phyloP scores from a whole-genome alignment of 23 tunicate genomes.

The Trididemnum clinides region DNA sequence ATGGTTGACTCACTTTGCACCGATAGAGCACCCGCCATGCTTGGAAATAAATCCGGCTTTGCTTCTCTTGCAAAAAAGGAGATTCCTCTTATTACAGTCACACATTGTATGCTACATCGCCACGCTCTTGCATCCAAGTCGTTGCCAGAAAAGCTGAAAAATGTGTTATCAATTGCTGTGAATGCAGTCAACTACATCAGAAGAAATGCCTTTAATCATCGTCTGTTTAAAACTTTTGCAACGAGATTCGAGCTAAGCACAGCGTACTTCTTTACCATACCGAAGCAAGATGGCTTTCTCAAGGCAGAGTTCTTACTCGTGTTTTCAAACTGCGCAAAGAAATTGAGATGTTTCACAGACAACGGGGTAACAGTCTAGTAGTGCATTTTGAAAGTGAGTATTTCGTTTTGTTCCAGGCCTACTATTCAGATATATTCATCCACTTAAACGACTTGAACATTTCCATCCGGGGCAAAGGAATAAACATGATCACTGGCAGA shows the following conservation, averaged over 20 bases:
- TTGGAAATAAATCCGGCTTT: conserved; percentile 34
- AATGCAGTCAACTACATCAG: conserved; percentile 23
- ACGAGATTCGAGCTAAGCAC: conserved; percentile 26
- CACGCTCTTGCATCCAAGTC: conserved; percentile 29
- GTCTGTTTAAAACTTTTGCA: conserved; percentile 30
- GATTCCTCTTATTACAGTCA: conserved; percentile 5
- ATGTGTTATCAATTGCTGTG: conserved; percentile 34
- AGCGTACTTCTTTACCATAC: conserved; percentile 40
- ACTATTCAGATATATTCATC: conserved; percentile 36
- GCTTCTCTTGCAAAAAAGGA: conserved; percentile 21
- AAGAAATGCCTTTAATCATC: conserved; percentile 23
- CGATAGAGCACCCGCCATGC: conserved; percentile 43
- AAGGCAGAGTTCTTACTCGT: conserved; percentile 34
- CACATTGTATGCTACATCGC: conserved; percentile 20
- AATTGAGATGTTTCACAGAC: conserved; percentile 34
- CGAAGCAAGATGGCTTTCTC: conserved; percentile 28
- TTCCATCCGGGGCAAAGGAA: conserved; percentile 34
- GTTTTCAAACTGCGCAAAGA: conserved; percentile 44
- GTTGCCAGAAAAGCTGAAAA: conserved; percentile 19
- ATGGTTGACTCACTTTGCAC: conserved; percentile 21
- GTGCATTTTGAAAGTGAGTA: conserved; percentile 30
- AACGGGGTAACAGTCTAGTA: conserved; percentile 26
- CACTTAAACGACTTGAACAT: conserved; percentile 40
- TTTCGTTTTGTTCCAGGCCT: conserved; percentile 41
- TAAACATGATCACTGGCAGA: conserved; percentile 39